These are phyloP conservation scores for Xyrichtys novacula DNA, from an alignment of 2,797 vertebrate genomes.

Conservation along the genomic window DNA sequence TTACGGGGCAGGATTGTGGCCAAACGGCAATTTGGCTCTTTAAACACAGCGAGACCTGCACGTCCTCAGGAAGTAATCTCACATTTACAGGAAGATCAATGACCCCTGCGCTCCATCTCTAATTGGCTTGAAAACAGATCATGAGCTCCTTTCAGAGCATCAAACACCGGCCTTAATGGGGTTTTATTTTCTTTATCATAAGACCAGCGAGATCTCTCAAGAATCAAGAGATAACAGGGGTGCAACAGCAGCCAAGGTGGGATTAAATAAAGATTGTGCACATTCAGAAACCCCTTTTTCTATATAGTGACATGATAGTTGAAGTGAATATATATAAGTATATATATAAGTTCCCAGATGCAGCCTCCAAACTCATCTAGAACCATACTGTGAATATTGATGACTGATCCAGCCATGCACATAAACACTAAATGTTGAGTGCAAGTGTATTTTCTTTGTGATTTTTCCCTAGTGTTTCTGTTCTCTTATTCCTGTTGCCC, in stretches of 20 bases:
- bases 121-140: constrained; percentile 72
- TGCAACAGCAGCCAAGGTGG: not conserved
- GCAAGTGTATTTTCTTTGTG: no score
- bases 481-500: no score
- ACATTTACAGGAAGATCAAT: constrained; percentile 71
- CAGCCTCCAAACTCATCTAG: not conserved
- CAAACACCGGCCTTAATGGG: constrained; percentile 39
- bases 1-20: constrained; percentile 28
- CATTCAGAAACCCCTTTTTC: not conserved
- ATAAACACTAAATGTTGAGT: no score
- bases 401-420: no score
- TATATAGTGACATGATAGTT: not conserved
- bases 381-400: not conserved
- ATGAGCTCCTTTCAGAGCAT: constrained; percentile 55
- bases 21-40: constrained; percentile 60
- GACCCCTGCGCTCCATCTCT: constrained; percentile 56
- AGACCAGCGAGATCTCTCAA: constrained; percentile 31
- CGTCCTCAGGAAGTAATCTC: constrained; percentile 73
- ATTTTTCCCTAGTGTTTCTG: no score
- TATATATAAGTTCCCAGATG: not conserved
- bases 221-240: constrained; percentile 4
- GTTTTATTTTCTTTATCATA: constrained; percentile 23
- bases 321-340: no score
- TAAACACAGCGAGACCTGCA: constrained; percentile 54
- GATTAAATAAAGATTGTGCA: constrained; percentile 1